Evolutionary conservation across 1,140 invertebrate species (phyloP).

Genomic region (Lithobius niger): DNA sequence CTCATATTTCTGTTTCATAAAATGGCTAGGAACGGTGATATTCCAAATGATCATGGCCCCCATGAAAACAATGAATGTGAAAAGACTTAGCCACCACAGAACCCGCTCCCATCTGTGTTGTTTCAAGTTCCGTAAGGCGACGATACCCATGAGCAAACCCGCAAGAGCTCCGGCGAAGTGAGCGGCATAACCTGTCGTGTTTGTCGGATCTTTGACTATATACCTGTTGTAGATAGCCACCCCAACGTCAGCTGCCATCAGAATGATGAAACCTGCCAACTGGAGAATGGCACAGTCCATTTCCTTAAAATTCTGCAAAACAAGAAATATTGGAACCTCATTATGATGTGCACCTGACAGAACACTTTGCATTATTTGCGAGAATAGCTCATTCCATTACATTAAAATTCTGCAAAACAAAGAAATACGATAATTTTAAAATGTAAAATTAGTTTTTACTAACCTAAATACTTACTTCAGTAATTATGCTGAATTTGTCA

Average conservation of each 20-base stretch:
- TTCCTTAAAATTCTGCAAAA: conserved; percentile 70
- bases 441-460: no score
- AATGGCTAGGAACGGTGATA: background rate
- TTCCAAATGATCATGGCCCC: conserved; percentile 43
- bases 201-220: conserved; percentile 35
- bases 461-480: no score
- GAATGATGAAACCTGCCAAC: conserved; percentile 55
- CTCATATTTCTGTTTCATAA: no score
- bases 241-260: conserved; percentile 60
- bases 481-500: no score
- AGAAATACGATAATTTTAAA: no score
- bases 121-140: conserved; percentile 75
- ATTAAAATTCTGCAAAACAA: no score
- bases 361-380: no score
- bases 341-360: no score
- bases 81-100: conserved; percentile 68
- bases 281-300: conserved; percentile 78
- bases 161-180: conserved; percentile 76
- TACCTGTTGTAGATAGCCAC: conserved; percentile 71
- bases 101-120: conserved; percentile 67
- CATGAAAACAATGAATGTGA: conserved; percentile 60
- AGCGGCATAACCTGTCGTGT: conserved; percentile 56
- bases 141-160: conserved; percentile 84
- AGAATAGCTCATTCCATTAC: no score
- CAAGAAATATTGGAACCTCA: no score